Evolutionary conservation across 1,140 invertebrate species (phyloP).

Genomic region (Bombyx mandarina): DNA sequence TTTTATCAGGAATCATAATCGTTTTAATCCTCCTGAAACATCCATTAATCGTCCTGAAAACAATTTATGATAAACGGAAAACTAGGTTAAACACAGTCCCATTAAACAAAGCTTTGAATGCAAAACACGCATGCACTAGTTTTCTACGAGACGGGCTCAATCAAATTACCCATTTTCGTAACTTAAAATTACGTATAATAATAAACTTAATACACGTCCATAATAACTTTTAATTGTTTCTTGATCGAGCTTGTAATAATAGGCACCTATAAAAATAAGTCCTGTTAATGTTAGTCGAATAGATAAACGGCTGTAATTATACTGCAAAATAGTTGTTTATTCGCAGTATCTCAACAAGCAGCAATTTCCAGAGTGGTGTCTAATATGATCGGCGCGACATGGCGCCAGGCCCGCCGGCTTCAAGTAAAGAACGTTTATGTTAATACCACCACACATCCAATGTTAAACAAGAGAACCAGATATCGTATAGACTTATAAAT

Average conservation of each 20-base stretch:
- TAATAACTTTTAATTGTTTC: too few relatives aligned
- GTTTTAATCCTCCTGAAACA: too few relatives aligned
- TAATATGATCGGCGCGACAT: conserved; percentile 51
- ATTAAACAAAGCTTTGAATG: too few relatives aligned
- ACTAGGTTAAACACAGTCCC: too few relatives aligned
- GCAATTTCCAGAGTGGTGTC: conserved; percentile 58
- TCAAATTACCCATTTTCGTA: neutral
- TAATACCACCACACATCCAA: too few relatives aligned
- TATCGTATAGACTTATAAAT: conserved; percentile 38
- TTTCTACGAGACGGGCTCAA: too few relatives aligned
- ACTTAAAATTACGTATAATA: conserved; percentile 13
- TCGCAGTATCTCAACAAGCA: conserved; percentile 48
- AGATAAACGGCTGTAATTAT: conserved; percentile 48
- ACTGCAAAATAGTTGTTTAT: conserved; percentile 51
- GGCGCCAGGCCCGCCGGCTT: conserved; percentile 54
- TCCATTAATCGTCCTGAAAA: too few relatives aligned
- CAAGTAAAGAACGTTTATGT: conserved; percentile 21
- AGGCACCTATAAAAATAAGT: conserved; percentile 15
- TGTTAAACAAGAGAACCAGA: too few relatives aligned
- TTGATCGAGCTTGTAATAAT: too few relatives aligned
- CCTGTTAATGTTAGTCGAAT: conserved; percentile 27
- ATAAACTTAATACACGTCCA: conserved; percentile 1
- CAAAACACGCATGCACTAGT: too few relatives aligned
- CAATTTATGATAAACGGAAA: too few relatives aligned
- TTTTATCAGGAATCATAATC: too few relatives aligned